Conservation (phyloP, 53 echinoderm and acorn worm genomes). For the Astropecten irregularis region DNA sequence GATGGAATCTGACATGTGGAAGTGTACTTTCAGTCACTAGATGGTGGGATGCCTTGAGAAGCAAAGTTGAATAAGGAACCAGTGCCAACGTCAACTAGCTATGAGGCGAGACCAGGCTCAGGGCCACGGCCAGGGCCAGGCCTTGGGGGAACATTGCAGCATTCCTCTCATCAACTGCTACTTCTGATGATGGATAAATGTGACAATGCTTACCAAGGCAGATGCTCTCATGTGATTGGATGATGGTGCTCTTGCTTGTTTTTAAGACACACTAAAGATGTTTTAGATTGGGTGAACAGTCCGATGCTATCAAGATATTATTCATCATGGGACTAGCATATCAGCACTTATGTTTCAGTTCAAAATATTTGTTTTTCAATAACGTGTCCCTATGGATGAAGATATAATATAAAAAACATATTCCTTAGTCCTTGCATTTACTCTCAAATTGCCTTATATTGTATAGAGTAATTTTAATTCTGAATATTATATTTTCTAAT, state of each 20-base stretch:
- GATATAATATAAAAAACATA: background rate
- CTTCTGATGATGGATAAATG: background rate
- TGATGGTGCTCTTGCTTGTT: too few relatives aligned
- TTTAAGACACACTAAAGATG: too few relatives aligned
- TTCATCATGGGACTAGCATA: too few relatives aligned
- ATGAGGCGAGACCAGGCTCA: background rate
- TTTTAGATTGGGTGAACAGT: too few relatives aligned
- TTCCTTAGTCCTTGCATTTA: background rate
- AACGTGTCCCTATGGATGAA: background rate
- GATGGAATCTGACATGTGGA: background rate
- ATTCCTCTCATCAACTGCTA: conserved; percentile 24
- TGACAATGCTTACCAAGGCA: background rate
- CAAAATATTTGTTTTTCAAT: background rate
- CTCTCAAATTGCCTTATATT: too few relatives aligned
- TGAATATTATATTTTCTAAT: too few relatives aligned
- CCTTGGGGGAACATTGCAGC: background rate
- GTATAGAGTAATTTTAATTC: too few relatives aligned
- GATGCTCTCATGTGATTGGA: background rate
- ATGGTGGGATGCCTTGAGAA: too few relatives aligned
- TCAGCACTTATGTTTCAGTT: background rate
- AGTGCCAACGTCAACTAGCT: too few relatives aligned
- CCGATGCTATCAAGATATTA: background rate
- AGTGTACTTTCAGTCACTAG: background rate
- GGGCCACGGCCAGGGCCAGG: background rate
- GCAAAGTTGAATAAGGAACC: too few relatives aligned